Evolutionary conservation across 2,888 invertebrate species (phyloP), one percentile per base, ranked within the genome.

Genomic region (Eumacrocentrus americanus): DNA sequence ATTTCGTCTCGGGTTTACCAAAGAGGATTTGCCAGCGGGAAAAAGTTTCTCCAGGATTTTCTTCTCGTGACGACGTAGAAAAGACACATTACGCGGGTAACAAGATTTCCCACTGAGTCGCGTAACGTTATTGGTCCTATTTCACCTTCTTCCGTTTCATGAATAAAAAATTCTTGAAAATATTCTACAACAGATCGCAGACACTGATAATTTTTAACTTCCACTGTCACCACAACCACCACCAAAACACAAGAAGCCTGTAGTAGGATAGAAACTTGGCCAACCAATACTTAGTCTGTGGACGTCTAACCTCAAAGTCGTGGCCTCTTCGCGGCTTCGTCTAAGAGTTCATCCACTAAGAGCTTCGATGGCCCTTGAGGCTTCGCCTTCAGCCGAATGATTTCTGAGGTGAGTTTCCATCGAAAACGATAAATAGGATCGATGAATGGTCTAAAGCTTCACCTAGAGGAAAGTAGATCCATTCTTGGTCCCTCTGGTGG

Each of bases 21-120:
- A 44, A 44, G 44, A 44, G 44, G 44, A 44, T 44, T 44, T 22
- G 20, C 22, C 44, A n/a, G 22, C 18, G n/a, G 44, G n/a, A 44
- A 44, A 44, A 44, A 44, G 18, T 44, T 44, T 44, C 22, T 44
- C 22, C 22, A 3, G 22, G 22, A 22, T 22, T 44, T 42, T 44
- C 22, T 20, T 20, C 11, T 22, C 4, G 44, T 44, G 44, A 44
- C 44, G 22, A 22, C 44, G 44, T 44, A 44, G 44, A 44, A 44
- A 42, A 44, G 44, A 44, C 44, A 20, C 44, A 44, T 44, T 44
- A 44, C 44, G 22, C 9, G 44, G 44, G n/a, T 20, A 44, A 44
- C 44, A 44, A 44, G 44, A 44, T 44, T 44, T 22, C 22, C 16
- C 22, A 20, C 44, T 44, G 9, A 29, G 29, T 29, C 29, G 29